Evolutionary conservation across 2,888 invertebrate species (phyloP), one percentile per base, ranked within the genome.

Genomic region (Furcula furcula): DNA sequence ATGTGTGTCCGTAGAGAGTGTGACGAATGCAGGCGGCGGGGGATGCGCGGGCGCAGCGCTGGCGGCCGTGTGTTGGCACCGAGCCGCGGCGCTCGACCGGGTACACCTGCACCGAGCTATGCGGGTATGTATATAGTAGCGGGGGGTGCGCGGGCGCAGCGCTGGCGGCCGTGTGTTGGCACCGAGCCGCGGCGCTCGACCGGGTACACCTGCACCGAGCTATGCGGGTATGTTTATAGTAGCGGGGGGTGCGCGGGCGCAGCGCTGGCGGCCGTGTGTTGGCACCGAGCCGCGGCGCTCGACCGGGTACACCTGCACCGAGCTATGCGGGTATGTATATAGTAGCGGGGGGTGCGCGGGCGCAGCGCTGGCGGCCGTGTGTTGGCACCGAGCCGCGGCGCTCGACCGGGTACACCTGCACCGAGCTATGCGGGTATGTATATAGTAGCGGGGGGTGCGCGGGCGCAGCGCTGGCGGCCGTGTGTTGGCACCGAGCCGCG

Each of bases 41-140:
- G 13, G 26, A 72, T 95, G 96, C 60, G 55, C 20, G 40, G 38
- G 1, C 7, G 26, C 73, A 95, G 96, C 60, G 19, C 93, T 97
- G 29, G 94, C 97, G 52, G 97, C 98, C 82, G 98, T 98, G 48
- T 99, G 98, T 81, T 99, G 98, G 98, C 98, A 99, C 83, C 92
- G 98, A 70, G 97, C 94, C 78, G 95, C 97, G 13, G 93, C 93
- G 46, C 72, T 89, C 12, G 51, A 71, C 12, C 54, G 80, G 12
- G 60, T 56, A 0, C 79, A 78, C 14, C 67, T 88, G 26, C 83
- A 86, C 29, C 65, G 71, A 14, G 89, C 89, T 20, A 80, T 84
- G 75, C 48, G 77, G 78, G 89, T 89, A 26, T 4, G 4, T 21
- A 21, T n/a, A n/a, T n/a, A n/a, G 51, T 12, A 47, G 55, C 18